phyloP scores from a whole-genome alignment of 2,888 invertebrate genomes.

The Rhimphoctona megacephalus region DNA sequence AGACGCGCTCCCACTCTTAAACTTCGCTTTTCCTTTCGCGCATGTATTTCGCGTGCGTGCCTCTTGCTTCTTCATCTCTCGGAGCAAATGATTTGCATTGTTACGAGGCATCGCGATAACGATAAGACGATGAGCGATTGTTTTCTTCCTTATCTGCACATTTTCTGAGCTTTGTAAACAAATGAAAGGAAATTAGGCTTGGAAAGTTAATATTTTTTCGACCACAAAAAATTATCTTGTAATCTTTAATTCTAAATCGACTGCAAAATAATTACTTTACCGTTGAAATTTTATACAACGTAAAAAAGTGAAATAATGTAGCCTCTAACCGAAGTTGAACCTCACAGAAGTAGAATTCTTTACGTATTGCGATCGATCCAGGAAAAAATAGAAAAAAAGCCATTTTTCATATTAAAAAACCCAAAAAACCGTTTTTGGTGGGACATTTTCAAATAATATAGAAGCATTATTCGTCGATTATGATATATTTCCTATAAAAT shows the following conservation, averaged over 20 bases:
- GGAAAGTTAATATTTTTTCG: not conserved
- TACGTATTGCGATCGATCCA: no score
- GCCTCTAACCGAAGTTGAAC: not conserved
- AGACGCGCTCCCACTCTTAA: conserved; percentile 16
- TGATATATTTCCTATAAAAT: no score
- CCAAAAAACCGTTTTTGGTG: no score
- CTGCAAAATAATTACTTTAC: no score
- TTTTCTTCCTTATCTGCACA: conserved; percentile 7
- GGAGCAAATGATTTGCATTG: conserved; percentile 47
- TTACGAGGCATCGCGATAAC: conserved; percentile 23
- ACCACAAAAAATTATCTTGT: not conserved
- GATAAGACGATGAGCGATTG: conserved; percentile 20
- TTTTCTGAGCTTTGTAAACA: not conserved
- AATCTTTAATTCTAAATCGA: not conserved
- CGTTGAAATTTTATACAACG: no score
- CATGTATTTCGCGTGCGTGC: conserved; percentile 40
- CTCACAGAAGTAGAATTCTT: not conserved
- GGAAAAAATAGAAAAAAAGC: no score
- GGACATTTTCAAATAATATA: no score
- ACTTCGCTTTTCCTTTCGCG: conserved; percentile 41
- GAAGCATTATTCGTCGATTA: no score
- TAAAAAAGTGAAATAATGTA: no score
- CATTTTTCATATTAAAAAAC: no score
- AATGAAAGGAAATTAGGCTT: not conserved
- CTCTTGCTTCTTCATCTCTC: conserved; percentile 23